Base-by-base conservation (phyloP, 2,888 invertebrate genomes). In the Ceriagrion tenellum region DNA sequence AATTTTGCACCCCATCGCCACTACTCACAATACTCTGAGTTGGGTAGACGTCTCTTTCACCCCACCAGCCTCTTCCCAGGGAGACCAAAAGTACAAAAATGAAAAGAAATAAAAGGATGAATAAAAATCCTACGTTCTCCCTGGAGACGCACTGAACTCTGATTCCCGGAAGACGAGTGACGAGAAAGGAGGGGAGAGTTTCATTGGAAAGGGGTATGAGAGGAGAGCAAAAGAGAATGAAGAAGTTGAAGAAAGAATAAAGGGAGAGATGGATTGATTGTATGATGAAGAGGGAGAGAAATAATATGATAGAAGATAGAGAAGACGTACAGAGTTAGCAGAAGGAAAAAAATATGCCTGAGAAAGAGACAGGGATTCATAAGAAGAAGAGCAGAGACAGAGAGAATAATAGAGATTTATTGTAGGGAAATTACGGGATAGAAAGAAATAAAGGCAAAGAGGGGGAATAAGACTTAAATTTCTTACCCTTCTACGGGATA, bases 121-220 rank as follows among this genome's bases (percentile, higher is more conserved):
- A 20, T 10, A 55, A 55, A 93, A 93, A 63, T 47, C 59, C 55
- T 74, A 47, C 69, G 40, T 47, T 47, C 40, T 74, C 18, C n/a
- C 69, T n/a, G 16, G 93, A 93, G 69, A 93, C 47, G 47, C 63
- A 63, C 63, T 23, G 40, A 93, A 47, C 47, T 26, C 74, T 55
- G 35, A 55, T 74, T 74, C 69, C 26, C 69, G 93, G 74, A 93
- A 47, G 93, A 74, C 69, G 69, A 35, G 93, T 20, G 63, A 40
- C 26, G 69, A 47, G 18, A 69, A 55, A 40, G 56, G 59, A 90
- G 35, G 3, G 59, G 59, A 59, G 59, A 59, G 59, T 59, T 47
- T 6, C 12, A 59, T 59, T 16, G 59, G 20, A 26, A 81, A 13
- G 18, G 16, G 35, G 81, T 30, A 18, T 12, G 74, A 35, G 81